phyloP scores from a whole-genome alignment of 2,797 vertebrate genomes.

The Eulemur mongoz region DNA sequence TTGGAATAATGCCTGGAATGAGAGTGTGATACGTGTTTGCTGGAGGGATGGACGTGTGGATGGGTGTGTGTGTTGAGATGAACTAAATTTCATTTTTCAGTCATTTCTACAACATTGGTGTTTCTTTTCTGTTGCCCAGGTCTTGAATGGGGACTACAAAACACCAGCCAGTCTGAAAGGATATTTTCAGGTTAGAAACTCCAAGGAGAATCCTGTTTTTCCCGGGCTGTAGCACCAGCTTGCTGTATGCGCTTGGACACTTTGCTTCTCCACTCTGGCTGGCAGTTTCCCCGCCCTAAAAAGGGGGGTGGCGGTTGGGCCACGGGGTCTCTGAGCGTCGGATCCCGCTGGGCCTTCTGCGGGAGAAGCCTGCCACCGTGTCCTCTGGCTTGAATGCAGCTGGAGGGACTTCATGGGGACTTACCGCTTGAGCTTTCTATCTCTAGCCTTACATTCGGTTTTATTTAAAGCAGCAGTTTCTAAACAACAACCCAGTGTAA shows the following conservation, averaged over 20 bases:
- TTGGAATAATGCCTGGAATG: not conserved
- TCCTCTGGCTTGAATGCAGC: not conserved
- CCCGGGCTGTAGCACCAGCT: not conserved
- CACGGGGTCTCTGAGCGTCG: not conserved
- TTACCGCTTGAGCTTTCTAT: not conserved
- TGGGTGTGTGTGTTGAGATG: too few relatives aligned
- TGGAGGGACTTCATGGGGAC: not conserved
- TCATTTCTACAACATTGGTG: not conserved
- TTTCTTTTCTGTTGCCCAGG: constrained; percentile 79
- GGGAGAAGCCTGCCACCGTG: not conserved
- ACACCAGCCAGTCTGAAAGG: constrained; percentile 90
- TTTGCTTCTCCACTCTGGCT: not conserved
- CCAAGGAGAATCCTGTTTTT: not conserved
- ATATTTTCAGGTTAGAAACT: constrained; percentile 85
- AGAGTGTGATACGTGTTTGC: not conserved
- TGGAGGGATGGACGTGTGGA: not conserved
- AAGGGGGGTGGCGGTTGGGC: fast-evolving
- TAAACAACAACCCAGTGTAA: not conserved
- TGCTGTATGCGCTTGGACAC: not conserved
- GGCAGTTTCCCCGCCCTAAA: not conserved
- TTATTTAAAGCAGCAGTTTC: not conserved
- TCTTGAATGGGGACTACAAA: constrained; percentile 91
- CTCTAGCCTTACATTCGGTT: not conserved
- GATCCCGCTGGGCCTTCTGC: not conserved
- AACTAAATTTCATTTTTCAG: not conserved